Percentiles rank a stretch among this genome's conserved stretches.
phyloP scores from a whole-genome alignment of 35 echinoderm and acorn worm species.

The Apostichopus parvimensis region DNA sequence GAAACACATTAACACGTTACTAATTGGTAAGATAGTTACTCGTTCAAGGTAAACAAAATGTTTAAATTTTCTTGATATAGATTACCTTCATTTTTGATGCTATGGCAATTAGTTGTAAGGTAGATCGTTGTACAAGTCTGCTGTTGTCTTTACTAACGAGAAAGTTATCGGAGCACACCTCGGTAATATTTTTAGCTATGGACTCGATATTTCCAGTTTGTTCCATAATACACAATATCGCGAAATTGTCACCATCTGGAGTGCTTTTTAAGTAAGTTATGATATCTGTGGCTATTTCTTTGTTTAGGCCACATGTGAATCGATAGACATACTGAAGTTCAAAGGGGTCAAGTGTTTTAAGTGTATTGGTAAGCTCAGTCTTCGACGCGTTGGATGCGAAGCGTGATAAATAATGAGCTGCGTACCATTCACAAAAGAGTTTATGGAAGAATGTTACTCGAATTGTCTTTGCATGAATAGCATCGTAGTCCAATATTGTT shows the following conservation, averaged over 20 bases:
- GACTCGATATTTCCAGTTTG: neutral
- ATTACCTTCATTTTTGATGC: constrained; percentile 23
- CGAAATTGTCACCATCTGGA: neutral
- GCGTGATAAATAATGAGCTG: neutral
- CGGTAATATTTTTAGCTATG: neutral
- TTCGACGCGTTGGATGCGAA: neutral
- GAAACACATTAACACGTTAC: too few relatives aligned
- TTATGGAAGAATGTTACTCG: constrained; percentile 19
- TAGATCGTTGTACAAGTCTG: neutral
- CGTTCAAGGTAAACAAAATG: too few relatives aligned
- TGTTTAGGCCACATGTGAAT: neutral
- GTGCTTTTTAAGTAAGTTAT: neutral
- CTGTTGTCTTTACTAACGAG: neutral
- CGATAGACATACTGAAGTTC: constrained; percentile 25
- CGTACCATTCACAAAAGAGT: constrained; percentile 35
- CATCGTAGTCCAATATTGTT: neutral
- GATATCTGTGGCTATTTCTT: neutral
- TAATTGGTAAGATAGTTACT: too few relatives aligned
- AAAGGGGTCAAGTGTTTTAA: neutral
- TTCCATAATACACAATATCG: neutral
- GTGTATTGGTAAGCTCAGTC: neutral
- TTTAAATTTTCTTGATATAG: neutral
- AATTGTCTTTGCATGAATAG: neutral
- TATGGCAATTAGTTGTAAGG: neutral
- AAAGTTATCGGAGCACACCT: neutral